Base-by-base conservation (phyloP, 2,113 vertebrate genomes). In the Xenopus borealis region DNA sequence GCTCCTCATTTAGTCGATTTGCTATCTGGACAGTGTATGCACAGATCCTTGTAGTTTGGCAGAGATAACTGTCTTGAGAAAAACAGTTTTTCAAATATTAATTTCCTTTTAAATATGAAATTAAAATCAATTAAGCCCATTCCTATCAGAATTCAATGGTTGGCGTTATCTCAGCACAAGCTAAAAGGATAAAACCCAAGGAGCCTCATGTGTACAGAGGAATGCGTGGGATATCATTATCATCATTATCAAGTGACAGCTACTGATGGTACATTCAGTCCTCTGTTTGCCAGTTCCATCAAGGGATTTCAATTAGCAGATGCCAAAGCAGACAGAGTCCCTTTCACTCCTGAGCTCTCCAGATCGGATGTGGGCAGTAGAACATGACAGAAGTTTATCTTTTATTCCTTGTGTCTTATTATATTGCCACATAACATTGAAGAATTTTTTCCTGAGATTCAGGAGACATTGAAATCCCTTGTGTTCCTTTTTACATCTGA, bases 201-300 rank as follows among this genome's bases (percentile, higher is more conserved):
- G 66, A 62, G 45, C 8, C 11, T 70, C 66, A 64, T 64, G 61
- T 69, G 66, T 57, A 57, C 58, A 3, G 61, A 69, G 30, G 61
- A 77, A n/a, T 70, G 67, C 59, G 74, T 77, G 74, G 66, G 67
- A 63, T 77, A 77, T 65, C 59, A 69, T 75, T 75, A 61, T 50
- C 33, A 40, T 40, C 33, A 40, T 40, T 40, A 40, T 40, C 57
- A 75, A 75, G 65, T 69, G 73, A 75, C 73, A 75, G 73, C 27
- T 64, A 70, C 59, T 64, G 66, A 77, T 77, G 61, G 74, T 70
- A 77, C 74, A 70, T 77, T 77, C 46, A 70, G 74, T 77, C 59
- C 67, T 77, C 27, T 70, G 74, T 64, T 69, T 70, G 62, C 74
- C 74, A 57, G 13, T 46, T 69, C 58, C 66, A 75, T 69, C 66